phyloP scores from a whole-genome alignment of 2,888 invertebrate genomes.

The Tethea ocularis region DNA sequence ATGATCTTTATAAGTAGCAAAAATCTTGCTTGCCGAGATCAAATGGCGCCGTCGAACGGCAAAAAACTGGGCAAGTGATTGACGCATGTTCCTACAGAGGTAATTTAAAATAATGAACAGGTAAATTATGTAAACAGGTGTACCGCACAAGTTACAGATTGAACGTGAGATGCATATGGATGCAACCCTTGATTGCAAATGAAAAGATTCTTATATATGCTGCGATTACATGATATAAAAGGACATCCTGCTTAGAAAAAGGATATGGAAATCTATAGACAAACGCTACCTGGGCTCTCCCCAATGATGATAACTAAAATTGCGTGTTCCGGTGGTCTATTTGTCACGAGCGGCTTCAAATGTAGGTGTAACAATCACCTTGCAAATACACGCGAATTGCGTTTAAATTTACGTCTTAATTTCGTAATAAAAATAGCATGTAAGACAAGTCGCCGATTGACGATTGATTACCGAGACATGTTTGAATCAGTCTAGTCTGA shows the following conservation, averaged over 20 bases:
- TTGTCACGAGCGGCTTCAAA: conserved; percentile 41
- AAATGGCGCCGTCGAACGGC: conserved; percentile 53
- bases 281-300: conserved; percentile 14
- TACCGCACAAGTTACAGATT: conserved; percentile 30
- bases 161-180: conserved; percentile 38
- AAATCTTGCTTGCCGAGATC: conserved; percentile 42
- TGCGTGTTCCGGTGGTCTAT: conserved; percentile 29
- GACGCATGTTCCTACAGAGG: conserved; percentile 41
- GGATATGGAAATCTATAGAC: conserved; percentile 16
- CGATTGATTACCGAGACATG: conserved; percentile 72
- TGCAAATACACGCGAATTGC: conserved; percentile 20
- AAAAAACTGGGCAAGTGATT: conserved; percentile 54
- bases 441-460: conserved; percentile 62
- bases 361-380: conserved; percentile 42
- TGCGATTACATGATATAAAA: conserved; percentile 12
- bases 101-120: conserved; percentile 55
- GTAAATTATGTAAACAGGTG: conserved; percentile 44
- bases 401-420: conserved; percentile 57
- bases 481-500: conserved; percentile 71
- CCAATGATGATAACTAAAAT: conserved; percentile 27
- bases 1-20: conserved; percentile 29
- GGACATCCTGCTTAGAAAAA: conserved; percentile 8
- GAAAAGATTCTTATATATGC: conserved; percentile 12
- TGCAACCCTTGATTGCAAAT: conserved; percentile 28
- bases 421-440: conserved; percentile 62